Evolutionary conservation across 1,140 invertebrate genomes (phyloP), one percentile per base, ranked within the genome.

Genomic region (Brachionus asplanchnoidis): DNA sequence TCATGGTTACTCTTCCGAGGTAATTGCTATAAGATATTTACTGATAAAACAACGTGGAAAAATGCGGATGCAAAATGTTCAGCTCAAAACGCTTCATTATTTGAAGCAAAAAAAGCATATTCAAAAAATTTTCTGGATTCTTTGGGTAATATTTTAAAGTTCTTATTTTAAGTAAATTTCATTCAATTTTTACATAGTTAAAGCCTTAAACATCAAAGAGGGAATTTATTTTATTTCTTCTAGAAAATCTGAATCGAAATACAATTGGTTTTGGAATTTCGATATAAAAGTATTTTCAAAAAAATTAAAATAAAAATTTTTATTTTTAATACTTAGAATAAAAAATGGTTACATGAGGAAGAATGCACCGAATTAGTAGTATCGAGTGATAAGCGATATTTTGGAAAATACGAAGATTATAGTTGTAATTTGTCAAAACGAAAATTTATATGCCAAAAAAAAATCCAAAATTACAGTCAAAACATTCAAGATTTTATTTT

Each of bases 391-490:
- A 46, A 23, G 20, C 20, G 20, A 26, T 50, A n/a, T 50, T 50
- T 77, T 50, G 73, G 73, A 12, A 77, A 77, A 77, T 77, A 26
- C 9, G 20, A 77, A 9, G 73, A 77, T 77, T 50, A 50, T 50
- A 46, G 26, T 32, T 77, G 73, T 77, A 40, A 77, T 77, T 14
- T 50, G 11, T 46, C 44, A 6, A 8, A 28, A n/a, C 8, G 42
- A 77, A 77, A 77, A 50, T 77, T 50, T 77, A 46, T 77, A 20
- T 77, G 73, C 6, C 42, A 77, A 50, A 77, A 77, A 77, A 46
- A 46, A 14, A 2, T 77, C 6, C 14, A 77, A 50, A 42, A 17
- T 44, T 42, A 42, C 11, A 20, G 11, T 8, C 23, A 50, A 26
- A 46, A 28, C 42, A 26, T 50, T 3, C 42, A 77, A 28, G 73